phyloP scores from a whole-genome alignment of 2,797 vertebrate species.

The Cynopterus sphinx region DNA sequence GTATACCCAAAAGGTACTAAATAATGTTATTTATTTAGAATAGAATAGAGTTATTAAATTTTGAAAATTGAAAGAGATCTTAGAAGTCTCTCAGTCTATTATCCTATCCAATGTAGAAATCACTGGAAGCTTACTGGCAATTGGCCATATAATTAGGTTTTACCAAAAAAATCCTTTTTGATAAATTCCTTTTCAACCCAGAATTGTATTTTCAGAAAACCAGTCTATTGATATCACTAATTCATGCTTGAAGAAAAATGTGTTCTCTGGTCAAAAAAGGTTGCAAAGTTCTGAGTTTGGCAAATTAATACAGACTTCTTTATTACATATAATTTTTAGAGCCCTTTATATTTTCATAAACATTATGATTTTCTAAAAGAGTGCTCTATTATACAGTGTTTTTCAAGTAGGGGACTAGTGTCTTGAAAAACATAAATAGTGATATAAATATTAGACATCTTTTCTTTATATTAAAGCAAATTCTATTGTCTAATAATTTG shows the following conservation, averaged over 20 bases:
- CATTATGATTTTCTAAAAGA: conserved; percentile 11
- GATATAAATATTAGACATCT: neutral
- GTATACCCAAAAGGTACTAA: neutral
- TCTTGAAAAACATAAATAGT: conserved; percentile 32
- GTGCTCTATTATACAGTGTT: neutral
- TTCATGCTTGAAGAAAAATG: neutral
- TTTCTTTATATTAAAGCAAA: neutral
- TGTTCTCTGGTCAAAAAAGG: conserved; percentile 22
- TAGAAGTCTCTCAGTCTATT: neutral
- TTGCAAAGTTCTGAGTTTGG: neutral
- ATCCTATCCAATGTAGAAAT: neutral
- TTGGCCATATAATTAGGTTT: neutral
- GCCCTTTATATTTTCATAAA: neutral
- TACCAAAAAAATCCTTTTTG: neutral
- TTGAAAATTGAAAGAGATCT: conserved; percentile 34
- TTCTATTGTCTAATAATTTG: neutral
- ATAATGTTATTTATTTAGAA: neutral
- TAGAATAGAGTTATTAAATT: conserved; percentile 4
- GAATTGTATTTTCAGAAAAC: conserved; percentile 7
- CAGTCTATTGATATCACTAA: neutral
- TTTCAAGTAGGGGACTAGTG: neutral
- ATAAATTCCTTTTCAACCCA: conserved; percentile 13
- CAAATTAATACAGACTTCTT: neutral
- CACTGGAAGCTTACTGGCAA: neutral
- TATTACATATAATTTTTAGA: neutral